Conservation (phyloP, 2,113 vertebrate genomes). For the Cephalophus harveyi region DNA sequence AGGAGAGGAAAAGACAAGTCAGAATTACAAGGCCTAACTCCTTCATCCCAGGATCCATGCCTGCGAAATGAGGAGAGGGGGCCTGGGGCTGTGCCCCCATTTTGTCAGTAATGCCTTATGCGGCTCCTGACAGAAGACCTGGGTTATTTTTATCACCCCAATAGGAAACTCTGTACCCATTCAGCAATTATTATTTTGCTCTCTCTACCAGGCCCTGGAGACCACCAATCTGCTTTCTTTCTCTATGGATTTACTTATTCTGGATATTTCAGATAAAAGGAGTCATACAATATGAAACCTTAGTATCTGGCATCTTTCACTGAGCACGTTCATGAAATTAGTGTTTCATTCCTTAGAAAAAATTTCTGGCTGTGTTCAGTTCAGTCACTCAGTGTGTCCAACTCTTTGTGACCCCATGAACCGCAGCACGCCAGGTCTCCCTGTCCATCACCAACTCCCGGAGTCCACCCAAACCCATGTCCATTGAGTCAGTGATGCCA, state of each 20-base stretch:
- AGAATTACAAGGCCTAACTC: too few relatives aligned
- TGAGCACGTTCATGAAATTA: not conserved
- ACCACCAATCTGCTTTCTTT: not conserved
- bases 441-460: not conserved
- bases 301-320: not conserved
- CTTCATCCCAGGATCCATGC: too few relatives aligned
- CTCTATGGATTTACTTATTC: not conserved
- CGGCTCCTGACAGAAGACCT: not conserved
- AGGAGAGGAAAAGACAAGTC: too few relatives aligned
- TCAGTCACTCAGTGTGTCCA: not conserved
- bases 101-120: too few relatives aligned
- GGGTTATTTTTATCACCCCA: not conserved
- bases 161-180: not conserved
- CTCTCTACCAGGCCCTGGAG: not conserved
- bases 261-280: not conserved
- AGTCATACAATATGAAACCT: not conserved
- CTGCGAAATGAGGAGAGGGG: too few relatives aligned
- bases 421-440: not conserved
- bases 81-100: too few relatives aligned
- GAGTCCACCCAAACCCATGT: not conserved
- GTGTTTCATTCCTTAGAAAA: not conserved
- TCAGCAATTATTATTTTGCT: not conserved
- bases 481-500: not conserved
- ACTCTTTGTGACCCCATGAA: not conserved
- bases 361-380: not conserved